These are phyloP conservation scores for Lampris incognitus DNA, from an alignment of 2,113 vertebrate genomes.

Conservation along the genomic window DNA sequence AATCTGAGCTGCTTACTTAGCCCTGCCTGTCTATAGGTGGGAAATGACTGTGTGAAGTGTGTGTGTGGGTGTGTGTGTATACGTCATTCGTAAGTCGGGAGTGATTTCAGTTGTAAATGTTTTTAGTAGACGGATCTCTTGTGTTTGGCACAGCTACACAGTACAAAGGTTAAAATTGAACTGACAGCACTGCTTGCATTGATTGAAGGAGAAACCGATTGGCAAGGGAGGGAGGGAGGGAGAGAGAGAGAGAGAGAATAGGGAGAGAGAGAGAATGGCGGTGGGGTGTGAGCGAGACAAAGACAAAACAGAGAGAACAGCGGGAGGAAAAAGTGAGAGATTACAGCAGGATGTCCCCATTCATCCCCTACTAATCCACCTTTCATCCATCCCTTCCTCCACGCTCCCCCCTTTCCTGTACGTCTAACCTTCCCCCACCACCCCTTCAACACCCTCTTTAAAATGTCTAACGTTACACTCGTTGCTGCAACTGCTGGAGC, in stretches of 20 bases:
- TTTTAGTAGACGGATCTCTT: not conserved
- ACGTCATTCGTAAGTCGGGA: too few species aligned
- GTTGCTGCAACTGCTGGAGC: conserved; percentile 48
- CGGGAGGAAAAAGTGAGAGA: conserved; percentile 60
- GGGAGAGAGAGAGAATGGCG: conserved; percentile 3
- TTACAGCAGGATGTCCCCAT: conserved; percentile 77
- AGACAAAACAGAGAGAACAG: conserved; percentile 51
- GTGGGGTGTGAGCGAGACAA: not conserved
- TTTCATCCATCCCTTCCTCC: conserved; percentile 68
- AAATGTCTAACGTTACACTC: conserved; percentile 70
- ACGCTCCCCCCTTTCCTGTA: conserved; percentile 46
- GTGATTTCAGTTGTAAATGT: too few species aligned
- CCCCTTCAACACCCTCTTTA: conserved; percentile 64
- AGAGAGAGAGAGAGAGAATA: conserved; percentile 11
- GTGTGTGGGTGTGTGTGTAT: not conserved
- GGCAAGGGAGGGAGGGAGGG: not conserved
- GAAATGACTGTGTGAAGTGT: not conserved
- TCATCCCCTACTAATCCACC: conserved; percentile 78
- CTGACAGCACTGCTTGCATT: conserved; percentile 49
- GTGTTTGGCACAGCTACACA: conserved; percentile 30
- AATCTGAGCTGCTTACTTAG: conserved; percentile 54
- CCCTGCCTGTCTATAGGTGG: conserved; percentile 38
- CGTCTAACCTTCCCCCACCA: conserved; percentile 20
- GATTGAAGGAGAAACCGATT: conserved; percentile 26
- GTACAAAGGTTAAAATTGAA: conserved; percentile 38